phyloP scores from a whole-genome alignment of 1,140 invertebrate genomes.

The Orchestia grillus region DNA sequence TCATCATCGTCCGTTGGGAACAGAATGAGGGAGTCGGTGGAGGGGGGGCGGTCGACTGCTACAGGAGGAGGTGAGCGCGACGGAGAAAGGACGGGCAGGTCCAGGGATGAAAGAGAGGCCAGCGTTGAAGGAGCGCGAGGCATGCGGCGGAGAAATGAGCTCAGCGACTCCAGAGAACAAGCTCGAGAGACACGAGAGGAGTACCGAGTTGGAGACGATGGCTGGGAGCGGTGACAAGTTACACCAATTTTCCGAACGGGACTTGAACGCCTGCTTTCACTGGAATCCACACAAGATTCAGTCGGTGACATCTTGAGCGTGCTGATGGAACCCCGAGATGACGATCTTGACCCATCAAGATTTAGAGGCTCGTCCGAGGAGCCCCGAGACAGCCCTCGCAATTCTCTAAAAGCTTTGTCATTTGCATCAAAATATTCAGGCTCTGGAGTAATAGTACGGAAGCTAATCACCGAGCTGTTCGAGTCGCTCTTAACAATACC shows the following conservation, averaged over 20 bases:
- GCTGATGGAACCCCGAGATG: background rate
- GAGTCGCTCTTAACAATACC: conserved; percentile 53
- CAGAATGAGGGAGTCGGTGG: conserved; percentile 64
- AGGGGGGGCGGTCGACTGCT: conserved; percentile 62
- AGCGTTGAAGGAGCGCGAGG: conserved; percentile 62
- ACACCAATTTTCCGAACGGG: no score
- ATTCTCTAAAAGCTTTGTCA: conserved; percentile 59
- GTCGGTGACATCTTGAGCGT: conserved; percentile 18
- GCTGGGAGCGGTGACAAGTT: conserved; percentile 57
- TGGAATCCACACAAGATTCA: background rate
- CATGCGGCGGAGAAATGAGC: conserved; percentile 60
- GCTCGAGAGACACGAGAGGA: conserved; percentile 56
- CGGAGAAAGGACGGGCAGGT: conserved; percentile 57
- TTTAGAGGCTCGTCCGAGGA: conserved; percentile 56
- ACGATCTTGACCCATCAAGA: conserved; percentile 9
- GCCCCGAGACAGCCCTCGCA: conserved; percentile 59
- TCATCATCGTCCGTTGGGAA: conserved; percentile 49
- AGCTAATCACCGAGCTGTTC: conserved; percentile 58
- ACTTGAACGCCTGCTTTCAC: background rate
- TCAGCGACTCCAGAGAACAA: conserved; percentile 62
- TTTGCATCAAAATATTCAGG: conserved; percentile 66
- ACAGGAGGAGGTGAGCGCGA: conserved; percentile 57
- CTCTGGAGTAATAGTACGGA: conserved; percentile 64
- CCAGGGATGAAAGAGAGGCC: conserved; percentile 64
- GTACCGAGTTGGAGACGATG: conserved; percentile 55